A percentile compares a stretch with the other conserved stretches of the same genome.
Conservation (phyloP, 2,888 invertebrate species). For the Sthenelais limicola region DNA sequence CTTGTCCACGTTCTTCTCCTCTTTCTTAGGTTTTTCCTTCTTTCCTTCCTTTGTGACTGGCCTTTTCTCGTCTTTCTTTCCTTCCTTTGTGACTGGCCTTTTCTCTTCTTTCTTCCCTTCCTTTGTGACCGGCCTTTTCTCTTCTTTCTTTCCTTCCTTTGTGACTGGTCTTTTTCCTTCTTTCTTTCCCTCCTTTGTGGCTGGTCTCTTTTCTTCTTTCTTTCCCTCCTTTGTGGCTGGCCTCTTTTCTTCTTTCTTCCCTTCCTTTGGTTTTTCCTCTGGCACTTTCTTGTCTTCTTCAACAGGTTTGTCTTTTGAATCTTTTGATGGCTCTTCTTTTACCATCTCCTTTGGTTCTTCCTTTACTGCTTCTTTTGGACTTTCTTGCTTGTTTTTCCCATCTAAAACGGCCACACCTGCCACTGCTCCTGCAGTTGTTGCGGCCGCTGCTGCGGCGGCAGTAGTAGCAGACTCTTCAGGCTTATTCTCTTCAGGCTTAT, state of each 20-base stretch:
- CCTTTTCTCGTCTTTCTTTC: conserved; percentile 7
- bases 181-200: neutral
- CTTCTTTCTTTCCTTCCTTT: neutral
- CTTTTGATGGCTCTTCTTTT: neutral
- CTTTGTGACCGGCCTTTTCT: neutral
- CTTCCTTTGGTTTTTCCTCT: conserved; percentile 7
- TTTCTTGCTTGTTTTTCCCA: neutral
- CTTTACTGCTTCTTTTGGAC: neutral
- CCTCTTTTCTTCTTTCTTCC: neutral
- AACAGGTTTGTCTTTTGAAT: conserved; percentile 8
- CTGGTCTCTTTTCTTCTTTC: neutral
- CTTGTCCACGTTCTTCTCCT: neutral
- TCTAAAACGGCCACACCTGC: too few species aligned
- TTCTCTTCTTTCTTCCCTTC: conserved; percentile 1
- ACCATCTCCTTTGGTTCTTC: neutral
- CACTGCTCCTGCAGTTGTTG: too few species aligned
- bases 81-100: too few species aligned
- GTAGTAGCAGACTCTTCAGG: neutral
- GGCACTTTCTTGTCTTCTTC: neutral
- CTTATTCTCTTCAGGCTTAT: neutral
- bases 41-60: neutral
- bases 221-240: neutral
- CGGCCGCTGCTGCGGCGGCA: neutral
- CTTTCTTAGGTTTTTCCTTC: neutral
- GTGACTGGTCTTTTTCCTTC: neutral